A percentile compares a stretch with the other conserved stretches of the same genome.
Evolutionary conservation across 1,140 invertebrate species (phyloP).

Genomic region (Caenorhabditis inopinata): DNA sequence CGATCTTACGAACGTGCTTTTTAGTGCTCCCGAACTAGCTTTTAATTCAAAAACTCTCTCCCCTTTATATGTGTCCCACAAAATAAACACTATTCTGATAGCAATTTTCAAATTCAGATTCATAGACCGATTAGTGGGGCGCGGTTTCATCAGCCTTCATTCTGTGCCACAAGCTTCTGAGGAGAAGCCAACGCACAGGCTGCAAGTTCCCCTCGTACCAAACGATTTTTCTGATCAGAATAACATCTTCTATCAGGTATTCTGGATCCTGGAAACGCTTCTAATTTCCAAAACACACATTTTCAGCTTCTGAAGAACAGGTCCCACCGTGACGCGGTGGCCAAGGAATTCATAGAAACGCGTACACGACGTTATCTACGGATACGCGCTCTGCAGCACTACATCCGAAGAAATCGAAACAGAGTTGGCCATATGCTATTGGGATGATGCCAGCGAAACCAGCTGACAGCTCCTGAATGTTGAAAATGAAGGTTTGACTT

Average conservation of each 20-base stretch:
- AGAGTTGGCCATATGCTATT: not conserved
- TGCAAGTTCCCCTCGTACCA: not conserved
- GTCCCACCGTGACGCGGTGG: not conserved
- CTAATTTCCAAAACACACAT: not conserved
- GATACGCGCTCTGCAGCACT: not conserved
- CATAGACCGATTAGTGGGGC: not conserved
- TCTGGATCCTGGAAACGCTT: not conserved
- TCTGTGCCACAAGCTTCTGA: not conserved
- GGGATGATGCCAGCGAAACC: not conserved
- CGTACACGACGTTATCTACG: not conserved
- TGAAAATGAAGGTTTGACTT: too few relatives aligned
- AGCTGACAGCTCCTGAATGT: too few relatives aligned
- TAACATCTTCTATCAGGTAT: conserved; percentile 14
- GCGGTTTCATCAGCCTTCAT: not conserved
- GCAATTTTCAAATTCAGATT: not conserved
- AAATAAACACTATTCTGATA: too few relatives aligned
- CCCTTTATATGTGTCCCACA: too few relatives aligned
- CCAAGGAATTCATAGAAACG: conserved; percentile 3
- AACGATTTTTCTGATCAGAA: conserved; percentile 15
- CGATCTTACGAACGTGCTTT: too few relatives aligned
- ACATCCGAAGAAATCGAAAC: not conserved
- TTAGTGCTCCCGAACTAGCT: too few relatives aligned
- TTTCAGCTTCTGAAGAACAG: not conserved
- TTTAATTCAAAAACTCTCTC: too few relatives aligned
- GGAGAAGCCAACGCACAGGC: not conserved